phyloP scores from a whole-genome alignment of 2,888 invertebrate species.

The Blastobasis lacticolella region DNA sequence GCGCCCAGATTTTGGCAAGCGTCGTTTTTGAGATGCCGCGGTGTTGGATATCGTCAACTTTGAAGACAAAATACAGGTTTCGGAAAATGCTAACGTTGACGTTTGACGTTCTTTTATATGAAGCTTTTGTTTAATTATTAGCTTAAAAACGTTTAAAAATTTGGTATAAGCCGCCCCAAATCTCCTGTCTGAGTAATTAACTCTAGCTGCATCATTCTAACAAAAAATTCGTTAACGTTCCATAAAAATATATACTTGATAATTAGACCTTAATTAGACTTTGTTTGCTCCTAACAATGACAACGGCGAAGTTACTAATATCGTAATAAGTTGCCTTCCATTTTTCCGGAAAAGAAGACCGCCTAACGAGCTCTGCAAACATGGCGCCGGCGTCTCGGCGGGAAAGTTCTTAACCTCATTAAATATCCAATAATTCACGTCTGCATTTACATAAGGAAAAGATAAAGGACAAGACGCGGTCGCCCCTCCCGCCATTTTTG shows the following conservation, averaged over 20 bases:
- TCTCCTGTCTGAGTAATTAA: too few relatives aligned
- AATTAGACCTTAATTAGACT: background rate
- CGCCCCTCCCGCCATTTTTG: constrained; percentile 55
- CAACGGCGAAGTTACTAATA: constrained; percentile 23
- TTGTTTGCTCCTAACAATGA: too few relatives aligned
- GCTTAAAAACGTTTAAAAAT: too few relatives aligned
- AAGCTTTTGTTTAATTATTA: too few relatives aligned
- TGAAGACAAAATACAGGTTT: too few relatives aligned
- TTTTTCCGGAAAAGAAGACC: constrained; percentile 19
- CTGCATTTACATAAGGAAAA: constrained; percentile 69
- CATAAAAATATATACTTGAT: background rate
- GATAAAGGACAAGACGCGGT: constrained; percentile 66
- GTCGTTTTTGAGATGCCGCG: background rate
- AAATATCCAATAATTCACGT: constrained; percentile 49
- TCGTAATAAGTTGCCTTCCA: background rate
- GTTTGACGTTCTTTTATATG: too few relatives aligned
- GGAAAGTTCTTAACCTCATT: constrained; percentile 67
- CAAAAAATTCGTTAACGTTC: background rate
- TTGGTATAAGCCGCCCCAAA: too few relatives aligned
- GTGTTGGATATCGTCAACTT: too few relatives aligned
- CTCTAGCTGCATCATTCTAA: too few relatives aligned
- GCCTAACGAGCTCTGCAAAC: constrained; percentile 35
- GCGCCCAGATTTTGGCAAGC: constrained; percentile 47
- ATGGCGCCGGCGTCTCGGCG: constrained; percentile 45
- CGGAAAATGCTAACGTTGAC: too few relatives aligned